Percentiles rank a stretch among this genome's conserved stretches.
Conservation (phyloP, 2,797 vertebrate species). For the Enteromius paludinosus region DNA sequence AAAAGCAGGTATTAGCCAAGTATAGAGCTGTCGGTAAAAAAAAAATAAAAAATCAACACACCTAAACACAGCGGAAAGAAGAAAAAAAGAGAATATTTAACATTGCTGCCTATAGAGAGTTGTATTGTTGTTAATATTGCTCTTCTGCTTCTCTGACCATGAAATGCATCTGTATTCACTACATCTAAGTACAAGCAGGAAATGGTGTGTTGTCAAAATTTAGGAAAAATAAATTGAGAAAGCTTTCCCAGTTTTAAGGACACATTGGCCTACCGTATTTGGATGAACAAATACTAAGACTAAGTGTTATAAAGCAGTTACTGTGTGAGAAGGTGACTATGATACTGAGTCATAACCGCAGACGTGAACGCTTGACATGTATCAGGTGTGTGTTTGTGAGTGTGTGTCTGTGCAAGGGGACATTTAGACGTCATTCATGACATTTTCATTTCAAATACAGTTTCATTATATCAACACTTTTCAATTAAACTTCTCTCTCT, state of each 20-base stretch:
- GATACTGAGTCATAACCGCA: not conserved
- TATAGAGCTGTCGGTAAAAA: not conserved
- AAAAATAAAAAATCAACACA: constrained; percentile 14
- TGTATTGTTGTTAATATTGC: constrained; percentile 3
- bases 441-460: constrained; percentile 39
- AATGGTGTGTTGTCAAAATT: not conserved
- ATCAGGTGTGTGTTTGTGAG: not conserved
- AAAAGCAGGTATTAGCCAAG: constrained; percentile 29
- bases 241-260: not conserved
- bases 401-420: constrained; percentile 42
- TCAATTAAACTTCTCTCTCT: constrained; percentile 26
- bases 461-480: constrained; percentile 24
- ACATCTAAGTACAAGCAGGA: not conserved
- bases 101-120: not conserved
- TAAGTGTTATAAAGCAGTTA: not conserved
- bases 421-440: constrained; percentile 44
- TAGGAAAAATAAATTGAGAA: not conserved
- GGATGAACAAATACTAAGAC: not conserved
- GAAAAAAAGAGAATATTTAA: constrained; percentile 25
- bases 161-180: not conserved
- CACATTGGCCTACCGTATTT: not conserved
- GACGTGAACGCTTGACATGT: not conserved
- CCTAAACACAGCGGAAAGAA: constrained; percentile 4
- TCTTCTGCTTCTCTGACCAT: not conserved
- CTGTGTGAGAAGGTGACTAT: not conserved